Conservation (phyloP, 2,113 vertebrate species). For the Rhinoptilus africanus region DNA sequence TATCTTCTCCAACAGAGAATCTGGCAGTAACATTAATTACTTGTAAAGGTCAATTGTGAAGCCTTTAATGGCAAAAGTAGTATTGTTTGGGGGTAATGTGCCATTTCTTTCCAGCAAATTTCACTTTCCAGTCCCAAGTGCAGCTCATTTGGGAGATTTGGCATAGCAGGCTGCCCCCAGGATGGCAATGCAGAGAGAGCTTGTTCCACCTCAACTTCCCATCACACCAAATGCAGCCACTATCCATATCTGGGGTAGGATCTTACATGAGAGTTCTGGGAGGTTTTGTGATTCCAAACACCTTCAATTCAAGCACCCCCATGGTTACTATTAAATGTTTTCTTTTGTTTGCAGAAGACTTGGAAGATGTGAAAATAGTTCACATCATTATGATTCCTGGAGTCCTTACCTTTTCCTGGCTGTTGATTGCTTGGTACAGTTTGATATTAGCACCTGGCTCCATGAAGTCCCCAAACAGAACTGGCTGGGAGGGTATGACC, state of each 20-base stretch:
- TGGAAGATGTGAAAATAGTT: neutral
- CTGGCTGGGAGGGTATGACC: slow-evolving; percentile 79
- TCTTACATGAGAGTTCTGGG: neutral
- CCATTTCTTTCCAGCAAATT: slow-evolving; percentile 35
- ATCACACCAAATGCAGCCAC: neutral
- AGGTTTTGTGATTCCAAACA: neutral
- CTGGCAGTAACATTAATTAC: slow-evolving; percentile 60
- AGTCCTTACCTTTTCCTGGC: slow-evolving; percentile 77
- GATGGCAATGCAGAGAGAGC: neutral
- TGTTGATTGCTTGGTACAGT: slow-evolving; percentile 79
- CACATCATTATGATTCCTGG: neutral
- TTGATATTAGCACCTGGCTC: slow-evolving; percentile 73
- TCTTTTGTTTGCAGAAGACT: neutral
- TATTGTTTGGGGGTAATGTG: slow-evolving; percentile 50
- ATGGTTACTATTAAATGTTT: neutral
- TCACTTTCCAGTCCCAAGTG: slow-evolving; percentile 4
- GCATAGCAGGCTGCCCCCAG: slow-evolving; percentile 20
- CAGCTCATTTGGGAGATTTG: neutral
- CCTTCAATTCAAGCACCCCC: neutral
- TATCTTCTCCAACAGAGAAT: slow-evolving; percentile 49
- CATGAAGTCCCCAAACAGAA: slow-evolving; percentile 93
- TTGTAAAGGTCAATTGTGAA: slow-evolving; percentile 65
- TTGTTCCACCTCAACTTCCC: neutral
- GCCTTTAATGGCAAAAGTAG: slow-evolving; percentile 41
- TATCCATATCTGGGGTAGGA: neutral